Percentiles rank a stretch among this genome's conserved stretches.
Evolutionary conservation across 2,797 vertebrate genomes (phyloP).

Genomic region (Falco concolor): DNA sequence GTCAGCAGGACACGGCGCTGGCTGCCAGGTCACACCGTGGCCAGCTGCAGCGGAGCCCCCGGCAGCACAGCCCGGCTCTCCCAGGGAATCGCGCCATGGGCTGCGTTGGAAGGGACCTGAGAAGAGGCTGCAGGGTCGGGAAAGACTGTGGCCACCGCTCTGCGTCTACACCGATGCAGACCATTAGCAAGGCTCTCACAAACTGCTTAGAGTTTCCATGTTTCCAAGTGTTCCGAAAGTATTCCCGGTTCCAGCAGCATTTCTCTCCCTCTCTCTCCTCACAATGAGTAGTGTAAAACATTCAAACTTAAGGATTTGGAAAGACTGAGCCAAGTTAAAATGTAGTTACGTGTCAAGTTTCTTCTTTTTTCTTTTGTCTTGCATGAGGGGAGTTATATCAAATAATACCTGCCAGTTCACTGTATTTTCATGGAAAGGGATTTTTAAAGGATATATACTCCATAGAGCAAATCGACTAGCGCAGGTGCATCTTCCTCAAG

Average conservation of each 20-base stretch:
- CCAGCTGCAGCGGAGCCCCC: constrained; percentile 63
- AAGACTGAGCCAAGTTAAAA: constrained; percentile 61
- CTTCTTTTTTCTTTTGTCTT: background rate
- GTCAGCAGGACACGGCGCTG: constrained; percentile 74
- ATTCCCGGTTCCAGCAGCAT: background rate
- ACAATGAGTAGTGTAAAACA: background rate
- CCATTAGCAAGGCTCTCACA: background rate
- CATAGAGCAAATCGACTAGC: background rate
- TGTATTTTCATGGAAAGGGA: background rate
- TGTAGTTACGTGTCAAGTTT: background rate
- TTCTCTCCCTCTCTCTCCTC: background rate
- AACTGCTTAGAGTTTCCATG: background rate
- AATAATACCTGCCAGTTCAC: background rate
- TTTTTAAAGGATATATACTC: background rate
- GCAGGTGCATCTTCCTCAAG: background rate
- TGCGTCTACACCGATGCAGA: fast-evolving
- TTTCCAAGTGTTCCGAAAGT: background rate
- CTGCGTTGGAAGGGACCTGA: no score
- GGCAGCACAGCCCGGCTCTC: constrained; percentile 4
- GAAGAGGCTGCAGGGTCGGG: background rate
- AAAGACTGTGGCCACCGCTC: background rate
- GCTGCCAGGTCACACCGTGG: constrained; percentile 75
- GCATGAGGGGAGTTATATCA: background rate
- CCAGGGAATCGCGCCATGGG: background rate
- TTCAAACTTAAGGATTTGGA: constrained; percentile 45